A percentile compares a stretch with the other conserved stretches of the same genome.
Conservation (phyloP, 2,888 invertebrate species). For the Beris morrisii region DNA sequence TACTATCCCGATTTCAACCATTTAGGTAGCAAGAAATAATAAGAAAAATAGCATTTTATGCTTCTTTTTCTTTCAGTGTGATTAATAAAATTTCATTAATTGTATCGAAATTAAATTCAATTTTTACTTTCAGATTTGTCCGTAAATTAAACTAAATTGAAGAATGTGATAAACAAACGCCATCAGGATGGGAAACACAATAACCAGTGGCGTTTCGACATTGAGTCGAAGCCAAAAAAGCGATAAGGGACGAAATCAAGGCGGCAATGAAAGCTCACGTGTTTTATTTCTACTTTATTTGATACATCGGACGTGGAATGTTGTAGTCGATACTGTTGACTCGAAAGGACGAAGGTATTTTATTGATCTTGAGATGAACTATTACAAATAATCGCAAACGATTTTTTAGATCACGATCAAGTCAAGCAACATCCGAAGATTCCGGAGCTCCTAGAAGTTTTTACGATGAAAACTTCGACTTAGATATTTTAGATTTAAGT, state of each 20-base stretch:
- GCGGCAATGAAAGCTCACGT: constrained; percentile 59
- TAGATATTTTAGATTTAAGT: constrained; percentile 36
- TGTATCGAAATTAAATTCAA: too few species aligned
- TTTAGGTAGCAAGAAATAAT: too few species aligned
- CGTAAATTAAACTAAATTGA: neutral
- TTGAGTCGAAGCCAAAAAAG: constrained; percentile 32
- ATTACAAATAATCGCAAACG: neutral
- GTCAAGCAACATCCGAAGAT: constrained; percentile 42
- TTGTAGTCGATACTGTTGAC: constrained; percentile 65
- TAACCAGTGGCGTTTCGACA: constrained; percentile 33
- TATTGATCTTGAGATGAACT: constrained; percentile 28
- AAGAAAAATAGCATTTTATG: too few species aligned
- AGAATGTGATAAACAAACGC: neutral
- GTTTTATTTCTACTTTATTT: constrained; percentile 68
- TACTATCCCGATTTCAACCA: too few species aligned
- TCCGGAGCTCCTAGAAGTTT: constrained; percentile 43
- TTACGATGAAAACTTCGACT: constrained; percentile 41
- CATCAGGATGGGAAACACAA: constrained; percentile 37
- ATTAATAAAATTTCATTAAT: too few species aligned
- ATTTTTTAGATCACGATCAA: constrained; percentile 44
- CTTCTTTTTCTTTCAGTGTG: too few species aligned
- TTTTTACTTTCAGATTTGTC: too few species aligned
- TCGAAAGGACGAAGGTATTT: constrained; percentile 59
- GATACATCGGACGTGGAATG: constrained; percentile 71
- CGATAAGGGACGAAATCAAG: constrained; percentile 17